Base-by-base conservation (phyloP, 1,140 invertebrate species). In the Octopus sinensis region DNA sequence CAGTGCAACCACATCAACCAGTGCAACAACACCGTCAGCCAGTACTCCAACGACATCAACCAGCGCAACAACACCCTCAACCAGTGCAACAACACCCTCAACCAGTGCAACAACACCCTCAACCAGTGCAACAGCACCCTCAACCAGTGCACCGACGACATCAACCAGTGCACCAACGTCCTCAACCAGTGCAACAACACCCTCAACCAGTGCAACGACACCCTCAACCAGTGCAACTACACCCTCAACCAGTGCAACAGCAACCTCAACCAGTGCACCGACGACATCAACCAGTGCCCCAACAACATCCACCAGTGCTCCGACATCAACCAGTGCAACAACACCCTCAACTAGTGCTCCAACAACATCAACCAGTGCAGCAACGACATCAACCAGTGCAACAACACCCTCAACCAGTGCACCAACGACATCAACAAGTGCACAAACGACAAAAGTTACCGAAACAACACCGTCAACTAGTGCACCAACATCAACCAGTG, bases 21-120 rank as follows among this genome's bases (percentile, higher is more conserved):
- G 76, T 79, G 75, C 76, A 54, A 79, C 76, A 76, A 9, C 77
- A 9, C 13, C 56, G 51, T 13, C 53, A 7, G n/a, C n/a, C 71
- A 43, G 1, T n/a, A 56, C 56, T 6, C 68, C 79, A 68, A 9
- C 82, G 52, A 23, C 79, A 77, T 10, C 73, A 78, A 51, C 12
- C 51, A 13, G 53, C 13, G 23, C 3, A 7, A 76, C 77, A 51
- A 43, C 54, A 75, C 56, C 52, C 53, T 53, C 17, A 56, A 54
- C 43, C 54, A 52, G 23, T 17, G 12, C 79, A 80, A 76, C 51
- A 76, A 43, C 62, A 80, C 12, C 79, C n/a, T n/a, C 17, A 10
- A 23, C 51, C 9, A 79, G 53, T n/a, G 53, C n/a, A n/a, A 13
- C 12, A 80, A 30, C n/a, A 80, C 30, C 52, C 6, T 17, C 30